phyloP scores from a whole-genome alignment of 2,113 vertebrate genomes.

The Speoplatyrhinus poulsoni region DNA sequence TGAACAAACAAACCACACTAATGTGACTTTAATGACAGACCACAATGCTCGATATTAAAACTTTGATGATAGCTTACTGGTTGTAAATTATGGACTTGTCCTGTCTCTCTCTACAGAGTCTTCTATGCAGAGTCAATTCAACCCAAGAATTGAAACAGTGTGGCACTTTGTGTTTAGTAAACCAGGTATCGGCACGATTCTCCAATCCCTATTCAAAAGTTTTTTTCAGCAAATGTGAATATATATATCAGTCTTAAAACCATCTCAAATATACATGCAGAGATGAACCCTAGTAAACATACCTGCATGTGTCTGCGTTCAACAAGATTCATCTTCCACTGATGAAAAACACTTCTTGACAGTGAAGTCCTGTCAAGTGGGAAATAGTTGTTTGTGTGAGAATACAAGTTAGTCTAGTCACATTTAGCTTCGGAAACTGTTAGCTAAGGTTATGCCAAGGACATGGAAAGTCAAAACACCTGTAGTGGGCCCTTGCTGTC shows the following conservation, averaged over 20 bases:
- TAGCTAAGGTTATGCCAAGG: background rate
- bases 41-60: background rate
- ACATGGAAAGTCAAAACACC: constrained; percentile 65
- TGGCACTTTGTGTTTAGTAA: constrained; percentile 52
- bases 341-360: constrained; percentile 49
- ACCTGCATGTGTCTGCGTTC: constrained; percentile 62
- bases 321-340: constrained; percentile 61
- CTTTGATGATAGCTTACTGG: constrained; percentile 37
- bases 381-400: constrained; percentile 3
- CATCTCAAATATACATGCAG: background rate
- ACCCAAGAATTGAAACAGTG: constrained; percentile 72
- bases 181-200: constrained; percentile 58
- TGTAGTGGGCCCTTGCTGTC: constrained; percentile 69
- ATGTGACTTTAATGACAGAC: too few species aligned
- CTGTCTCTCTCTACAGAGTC: constrained; percentile 43
- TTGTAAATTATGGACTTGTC: constrained; percentile 54
- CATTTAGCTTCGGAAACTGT: background rate
- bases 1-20: background rate
- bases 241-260: too few species aligned
- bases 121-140: constrained; percentile 58
- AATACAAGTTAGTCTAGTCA: background rate
- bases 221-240: background rate
- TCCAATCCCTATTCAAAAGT: constrained; percentile 57
- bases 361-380: constrained; percentile 43
- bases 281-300: background rate